Evolutionary conservation across 2,113 vertebrate species (phyloP).

Genomic region (Hippocampus abdominalis): DNA sequence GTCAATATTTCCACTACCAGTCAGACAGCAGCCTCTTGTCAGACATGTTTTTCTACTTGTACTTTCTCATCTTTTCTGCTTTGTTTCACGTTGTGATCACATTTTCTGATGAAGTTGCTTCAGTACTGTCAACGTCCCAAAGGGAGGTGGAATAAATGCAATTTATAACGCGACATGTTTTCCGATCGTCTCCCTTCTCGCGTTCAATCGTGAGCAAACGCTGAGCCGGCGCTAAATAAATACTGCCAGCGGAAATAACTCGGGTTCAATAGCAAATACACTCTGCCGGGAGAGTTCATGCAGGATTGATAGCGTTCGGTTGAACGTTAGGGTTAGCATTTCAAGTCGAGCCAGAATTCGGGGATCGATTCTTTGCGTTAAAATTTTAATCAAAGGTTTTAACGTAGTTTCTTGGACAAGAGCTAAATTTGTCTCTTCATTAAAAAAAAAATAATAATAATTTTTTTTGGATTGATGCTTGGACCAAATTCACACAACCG

Average conservation of each 20-base stretch:
- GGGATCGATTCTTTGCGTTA: background rate
- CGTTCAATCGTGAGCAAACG: background rate
- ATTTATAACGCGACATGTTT: background rate
- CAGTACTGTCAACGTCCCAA: constrained; percentile 3
- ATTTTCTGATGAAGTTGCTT: background rate
- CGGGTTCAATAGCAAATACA: background rate
- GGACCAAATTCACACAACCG: background rate
- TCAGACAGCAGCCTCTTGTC: background rate
- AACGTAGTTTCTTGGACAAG: background rate
- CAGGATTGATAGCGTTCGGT: background rate
- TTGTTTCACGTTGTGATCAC: constrained; percentile 2
- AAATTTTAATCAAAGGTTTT: background rate
- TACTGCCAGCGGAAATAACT: background rate
- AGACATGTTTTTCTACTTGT: background rate
- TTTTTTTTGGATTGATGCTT: no score
- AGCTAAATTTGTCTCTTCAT: background rate
- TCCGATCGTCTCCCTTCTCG: background rate
- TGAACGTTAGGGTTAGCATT: background rate
- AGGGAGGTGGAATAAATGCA: background rate
- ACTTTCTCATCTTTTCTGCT: background rate
- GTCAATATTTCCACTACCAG: constrained; percentile 9
- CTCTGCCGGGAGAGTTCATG: background rate
- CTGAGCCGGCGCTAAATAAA: background rate
- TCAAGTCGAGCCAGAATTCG: background rate
- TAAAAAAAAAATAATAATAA: no score